A percentile compares a stretch with the other conserved stretches of the same genome.
These are phyloP conservation scores for Hypomecis punctinalis DNA, from an alignment of 2,888 invertebrate genomes.

Conservation along the genomic window DNA sequence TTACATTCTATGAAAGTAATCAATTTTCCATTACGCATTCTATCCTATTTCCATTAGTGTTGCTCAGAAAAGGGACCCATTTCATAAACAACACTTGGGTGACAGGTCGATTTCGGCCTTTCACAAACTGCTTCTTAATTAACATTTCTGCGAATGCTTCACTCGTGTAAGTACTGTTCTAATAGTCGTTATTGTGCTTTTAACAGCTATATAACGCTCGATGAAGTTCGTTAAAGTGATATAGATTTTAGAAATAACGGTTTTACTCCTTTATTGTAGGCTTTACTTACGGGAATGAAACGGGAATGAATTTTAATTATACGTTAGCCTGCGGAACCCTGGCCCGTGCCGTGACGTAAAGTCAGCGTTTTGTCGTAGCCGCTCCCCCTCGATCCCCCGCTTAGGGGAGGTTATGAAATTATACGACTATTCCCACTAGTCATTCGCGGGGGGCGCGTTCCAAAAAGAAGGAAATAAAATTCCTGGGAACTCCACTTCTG, in stretches of 20 bases:
- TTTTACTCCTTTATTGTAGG: slow-evolving; percentile 5
- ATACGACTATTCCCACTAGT: slow-evolving; percentile 62
- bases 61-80: slow-evolving; percentile 4
- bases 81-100: slow-evolving; percentile 18
- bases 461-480: slow-evolving; percentile 48
- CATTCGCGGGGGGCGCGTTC: slow-evolving; percentile 55
- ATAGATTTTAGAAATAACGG: slow-evolving; percentile 7
- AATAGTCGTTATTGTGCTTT: slow-evolving; percentile 21
- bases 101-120: slow-evolving; percentile 18
- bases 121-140: slow-evolving; percentile 12
- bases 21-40: slow-evolving; percentile 29
- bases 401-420: slow-evolving; percentile 62
- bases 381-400: slow-evolving; percentile 50
- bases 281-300: slow-evolving; percentile 25
- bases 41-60: slow-evolving; percentile 18
- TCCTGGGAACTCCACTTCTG: slow-evolving; percentile 40
- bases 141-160: slow-evolving; percentile 17
- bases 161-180: slow-evolving; percentile 1
- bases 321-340: slow-evolving; percentile 40
- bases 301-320: slow-evolving; percentile 40
- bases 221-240: slow-evolving; percentile 7
- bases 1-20: slow-evolving; percentile 20
- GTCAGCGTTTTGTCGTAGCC: slow-evolving; percentile 50
- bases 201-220: slow-evolving; percentile 12
- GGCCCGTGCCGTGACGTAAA: slow-evolving; percentile 43